phyloP scores from a whole-genome alignment of 2,113 vertebrate genomes.

The Mormoops blainvillei region DNA sequence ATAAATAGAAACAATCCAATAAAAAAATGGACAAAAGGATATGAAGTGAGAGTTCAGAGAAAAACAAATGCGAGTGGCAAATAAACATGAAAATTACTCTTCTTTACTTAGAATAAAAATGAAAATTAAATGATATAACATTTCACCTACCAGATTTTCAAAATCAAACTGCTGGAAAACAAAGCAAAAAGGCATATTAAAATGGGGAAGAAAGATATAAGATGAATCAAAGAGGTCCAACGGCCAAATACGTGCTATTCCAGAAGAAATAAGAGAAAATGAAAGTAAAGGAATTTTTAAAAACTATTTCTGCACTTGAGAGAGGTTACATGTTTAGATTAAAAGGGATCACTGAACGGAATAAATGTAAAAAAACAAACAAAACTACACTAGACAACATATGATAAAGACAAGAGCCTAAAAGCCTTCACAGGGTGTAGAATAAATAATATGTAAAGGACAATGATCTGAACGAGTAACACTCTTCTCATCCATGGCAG shows the following conservation, averaged over 20 bases:
- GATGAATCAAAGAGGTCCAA: background rate
- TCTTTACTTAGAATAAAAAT: slow-evolving; percentile 23
- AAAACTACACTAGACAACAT: background rate
- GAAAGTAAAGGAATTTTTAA: background rate
- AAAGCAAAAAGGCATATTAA: background rate
- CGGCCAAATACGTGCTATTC: background rate
- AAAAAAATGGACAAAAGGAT: background rate
- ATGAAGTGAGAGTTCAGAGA: background rate
- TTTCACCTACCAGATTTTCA: background rate
- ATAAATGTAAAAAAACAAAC: background rate
- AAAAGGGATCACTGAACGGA: background rate
- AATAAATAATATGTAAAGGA: background rate
- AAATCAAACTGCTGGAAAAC: background rate
- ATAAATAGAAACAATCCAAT: too few species aligned
- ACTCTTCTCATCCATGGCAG: background rate
- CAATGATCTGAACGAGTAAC: background rate
- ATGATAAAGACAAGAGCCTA: background rate
- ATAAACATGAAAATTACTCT: background rate
- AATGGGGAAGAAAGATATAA: background rate
- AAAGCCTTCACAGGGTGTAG: background rate
- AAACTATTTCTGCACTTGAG: background rate
- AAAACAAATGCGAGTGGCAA: background rate
- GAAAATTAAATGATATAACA: background rate
- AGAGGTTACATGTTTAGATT: background rate
- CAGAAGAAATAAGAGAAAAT: background rate